Conservation (phyloP, 2,888 invertebrate genomes). For the Holacanthella duospinosa region DNA sequence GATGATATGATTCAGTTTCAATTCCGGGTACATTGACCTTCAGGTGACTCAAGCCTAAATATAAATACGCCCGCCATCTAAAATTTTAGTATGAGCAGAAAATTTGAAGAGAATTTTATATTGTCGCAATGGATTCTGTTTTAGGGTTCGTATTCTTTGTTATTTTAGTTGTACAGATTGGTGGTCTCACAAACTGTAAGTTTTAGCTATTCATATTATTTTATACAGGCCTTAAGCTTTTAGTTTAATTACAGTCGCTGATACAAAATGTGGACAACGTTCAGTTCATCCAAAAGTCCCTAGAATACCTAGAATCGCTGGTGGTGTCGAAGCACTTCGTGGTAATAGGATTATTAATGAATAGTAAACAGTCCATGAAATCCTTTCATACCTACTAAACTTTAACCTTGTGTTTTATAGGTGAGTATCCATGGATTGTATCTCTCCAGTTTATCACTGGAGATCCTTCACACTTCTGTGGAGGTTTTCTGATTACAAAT, state of each 20-base stretch:
- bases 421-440: constrained; percentile 26
- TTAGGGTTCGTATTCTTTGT: too few relatives aligned
- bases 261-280: constrained; percentile 6
- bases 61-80: too few relatives aligned
- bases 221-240: too few relatives aligned
- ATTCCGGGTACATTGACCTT: neutral
- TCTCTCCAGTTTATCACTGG: constrained; percentile 18
- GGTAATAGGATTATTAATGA: constrained; percentile 1
- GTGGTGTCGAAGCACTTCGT: constrained; percentile 6
- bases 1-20: neutral
- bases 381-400: neutral
- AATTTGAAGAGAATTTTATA: too few relatives aligned
- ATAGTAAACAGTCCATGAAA: too few relatives aligned
- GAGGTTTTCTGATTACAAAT: constrained; percentile 21
- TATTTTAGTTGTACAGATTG: neutral
- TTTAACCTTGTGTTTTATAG: constrained; percentile 2
- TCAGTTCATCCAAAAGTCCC: constrained; percentile 6
- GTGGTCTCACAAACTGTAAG: neutral
- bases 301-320: constrained; percentile 2
- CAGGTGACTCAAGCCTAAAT: neutral
- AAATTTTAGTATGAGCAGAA: too few relatives aligned
- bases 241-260: constrained; percentile 1
- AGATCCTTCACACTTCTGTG: constrained; percentile 23
- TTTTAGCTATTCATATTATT: neutral
- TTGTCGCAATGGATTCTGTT: too few relatives aligned